A percentile compares a stretch with the other conserved stretches of the same genome.
phyloP scores from a whole-genome alignment of 2,797 vertebrate genomes.

The Cirrhinus mrigala region DNA sequence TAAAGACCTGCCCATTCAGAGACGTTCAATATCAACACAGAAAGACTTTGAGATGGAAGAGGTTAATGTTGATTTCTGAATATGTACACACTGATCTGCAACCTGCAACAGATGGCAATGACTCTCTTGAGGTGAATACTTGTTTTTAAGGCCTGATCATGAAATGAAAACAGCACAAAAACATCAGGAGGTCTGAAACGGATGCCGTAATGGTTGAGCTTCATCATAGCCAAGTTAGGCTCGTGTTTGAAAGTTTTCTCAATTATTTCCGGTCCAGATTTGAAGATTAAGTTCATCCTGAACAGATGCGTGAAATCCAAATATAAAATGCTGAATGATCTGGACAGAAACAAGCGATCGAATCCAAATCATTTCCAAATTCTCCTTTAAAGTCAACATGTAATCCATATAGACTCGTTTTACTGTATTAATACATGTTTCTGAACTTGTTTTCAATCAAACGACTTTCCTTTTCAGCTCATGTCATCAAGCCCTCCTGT shows the following conservation, averaged over 20 bases:
- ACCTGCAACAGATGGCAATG: not conserved
- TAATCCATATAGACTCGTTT: not conserved
- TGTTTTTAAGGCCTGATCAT: slow-evolving; percentile 17
- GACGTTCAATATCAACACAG: not conserved
- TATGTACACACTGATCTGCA: not conserved
- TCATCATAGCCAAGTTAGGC: not conserved
- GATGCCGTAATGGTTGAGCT: not conserved
- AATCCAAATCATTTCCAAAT: not conserved
- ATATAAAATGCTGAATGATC: not conserved
- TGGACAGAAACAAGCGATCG: not conserved
- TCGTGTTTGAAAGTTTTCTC: not conserved
- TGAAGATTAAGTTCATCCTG: not conserved
- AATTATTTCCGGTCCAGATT: not conserved
- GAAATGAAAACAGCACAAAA: not conserved
- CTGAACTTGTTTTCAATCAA: not conserved
- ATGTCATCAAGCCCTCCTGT: no score
- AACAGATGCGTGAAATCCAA: not conserved
- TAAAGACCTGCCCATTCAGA: slow-evolving; percentile 58
- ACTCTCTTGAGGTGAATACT: slow-evolving; percentile 4
- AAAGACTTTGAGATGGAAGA: not conserved
- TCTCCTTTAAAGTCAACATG: not conserved
- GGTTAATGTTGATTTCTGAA: not conserved
- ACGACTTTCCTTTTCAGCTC: not conserved
- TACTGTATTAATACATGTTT: not conserved
- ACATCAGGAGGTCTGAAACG: not conserved